A percentile compares a stretch with the other conserved stretches of the same genome.
phyloP scores from a whole-genome alignment of 2,888 invertebrate genomes.

The Cryptophagus acutangulus region DNA sequence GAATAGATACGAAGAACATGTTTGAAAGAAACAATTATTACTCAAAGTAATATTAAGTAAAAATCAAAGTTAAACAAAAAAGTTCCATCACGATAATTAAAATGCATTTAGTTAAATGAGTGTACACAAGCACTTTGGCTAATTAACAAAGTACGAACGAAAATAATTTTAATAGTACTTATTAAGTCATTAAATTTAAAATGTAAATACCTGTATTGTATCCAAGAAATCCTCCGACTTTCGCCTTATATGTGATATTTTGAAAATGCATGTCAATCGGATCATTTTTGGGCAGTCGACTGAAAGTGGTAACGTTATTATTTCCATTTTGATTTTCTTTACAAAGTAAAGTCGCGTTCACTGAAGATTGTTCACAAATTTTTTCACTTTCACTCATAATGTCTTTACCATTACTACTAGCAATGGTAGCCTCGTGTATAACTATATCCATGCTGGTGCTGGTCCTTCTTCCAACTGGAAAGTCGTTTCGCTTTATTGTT shows the following conservation, averaged over 20 bases:
- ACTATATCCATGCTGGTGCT: constrained; percentile 31
- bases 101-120: too few relatives aligned
- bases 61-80: too few relatives aligned
- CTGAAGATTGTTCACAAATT: not conserved
- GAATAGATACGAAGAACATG: too few relatives aligned
- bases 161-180: not conserved
- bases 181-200: not conserved
- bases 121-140: too few relatives aligned
- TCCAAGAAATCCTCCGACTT: constrained; percentile 52
- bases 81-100: too few relatives aligned
- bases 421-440: constrained; percentile 31
- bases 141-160: not conserved
- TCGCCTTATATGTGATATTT: constrained; percentile 67
- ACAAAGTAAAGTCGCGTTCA: constrained; percentile 7
- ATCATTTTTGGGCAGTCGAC: constrained; percentile 31
- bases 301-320: constrained; percentile 26
- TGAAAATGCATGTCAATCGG: constrained; percentile 67
- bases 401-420: constrained; percentile 13
- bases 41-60: too few relatives aligned
- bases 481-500: not conserved
- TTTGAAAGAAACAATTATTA: too few relatives aligned
- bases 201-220: not conserved
- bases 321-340: constrained; percentile 6
- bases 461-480: constrained; percentile 19
- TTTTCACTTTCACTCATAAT: constrained; percentile 21